Evolutionary conservation across 2,113 vertebrate genomes (phyloP).

Genomic region (Loxodonta africana): DNA sequence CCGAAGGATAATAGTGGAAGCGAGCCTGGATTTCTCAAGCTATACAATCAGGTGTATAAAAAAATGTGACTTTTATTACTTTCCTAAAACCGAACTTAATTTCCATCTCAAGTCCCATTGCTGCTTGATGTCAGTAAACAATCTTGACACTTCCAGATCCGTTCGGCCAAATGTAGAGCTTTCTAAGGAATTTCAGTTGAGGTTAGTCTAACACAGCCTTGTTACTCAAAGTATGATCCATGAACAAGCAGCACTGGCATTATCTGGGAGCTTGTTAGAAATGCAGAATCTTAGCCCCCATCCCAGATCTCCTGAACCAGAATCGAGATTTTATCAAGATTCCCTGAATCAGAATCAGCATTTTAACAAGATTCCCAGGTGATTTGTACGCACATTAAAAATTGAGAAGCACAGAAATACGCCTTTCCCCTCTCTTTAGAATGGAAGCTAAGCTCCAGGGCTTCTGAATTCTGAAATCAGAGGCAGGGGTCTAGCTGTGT

Average conservation of each 20-base stretch:
- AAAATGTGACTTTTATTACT: not conserved
- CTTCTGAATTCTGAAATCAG: not conserved
- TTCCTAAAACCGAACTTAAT: conserved; percentile 2
- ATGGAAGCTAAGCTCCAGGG: too few relatives aligned
- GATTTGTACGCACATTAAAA: not conserved
- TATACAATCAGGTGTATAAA: not conserved
- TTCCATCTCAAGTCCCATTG: conserved; percentile 1
- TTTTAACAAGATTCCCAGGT: not conserved
- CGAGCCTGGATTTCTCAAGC: not conserved
- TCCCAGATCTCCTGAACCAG: not conserved
- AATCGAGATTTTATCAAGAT: not conserved
- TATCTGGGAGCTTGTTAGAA: not conserved
- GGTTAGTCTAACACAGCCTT: not conserved
- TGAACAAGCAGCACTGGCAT: not conserved
- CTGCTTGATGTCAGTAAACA: conserved; percentile 7
- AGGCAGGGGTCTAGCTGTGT: not conserved
- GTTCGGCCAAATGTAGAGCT: not conserved
- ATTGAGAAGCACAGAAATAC: not conserved
- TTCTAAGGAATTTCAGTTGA: not conserved
- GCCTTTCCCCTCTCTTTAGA: not conserved
- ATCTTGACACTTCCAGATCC: not conserved
- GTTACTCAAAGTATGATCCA: not conserved
- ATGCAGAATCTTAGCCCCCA: not conserved
- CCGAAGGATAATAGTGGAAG: not conserved
- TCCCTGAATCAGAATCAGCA: not conserved